Evolutionary conservation across 2,797 vertebrate genomes (phyloP), one percentile per base, ranked within the genome.

Genomic region (Chromobotia macracanthus): DNA sequence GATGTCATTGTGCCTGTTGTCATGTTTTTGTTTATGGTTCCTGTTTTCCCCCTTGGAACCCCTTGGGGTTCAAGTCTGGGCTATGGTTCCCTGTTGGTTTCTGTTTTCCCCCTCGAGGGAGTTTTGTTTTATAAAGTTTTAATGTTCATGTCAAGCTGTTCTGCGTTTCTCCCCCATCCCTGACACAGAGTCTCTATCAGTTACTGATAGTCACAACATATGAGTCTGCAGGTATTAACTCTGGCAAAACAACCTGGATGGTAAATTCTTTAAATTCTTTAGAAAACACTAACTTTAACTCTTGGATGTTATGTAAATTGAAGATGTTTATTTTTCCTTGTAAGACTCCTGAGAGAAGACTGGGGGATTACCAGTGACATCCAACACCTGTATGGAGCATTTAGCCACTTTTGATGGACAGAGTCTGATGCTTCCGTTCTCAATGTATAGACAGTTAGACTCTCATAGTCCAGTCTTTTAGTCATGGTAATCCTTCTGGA

Each of bases 301-400:
- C 44, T 46, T 46, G 44, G 10, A 46, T 46, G 38, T 2, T 41
- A 41, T n/a, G n/a, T n/a, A n/a, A n/a, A n/a, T n/a, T n/a, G n/a
- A n/a, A n/a, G n/a, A 13, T 74, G 51, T 19, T 28, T 8, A 10
- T 25, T 35, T 55, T 53, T 98, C 96, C 97, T 97, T 94, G 87
- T 98, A 98, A 3, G 83, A 93, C 82, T 94, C 91, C 85, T 93
- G 88, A 71, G 90, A 89, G 90, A 98, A 99, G 64, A 93, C 82
- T 0, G 97, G 97, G 64, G 94, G 88, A 1, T 97, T 98, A 90
- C 98, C 96, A 67, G 98, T 98, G 86, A 95, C 28, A n/a, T 98
- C 96, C 81, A 95, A 82, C 84, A 98, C 90, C 55, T 81, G 87
- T 86, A 98, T 84, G 15, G 60, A 70, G 61, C 98, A 86, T 28